Percentiles rank a stretch among this genome's conserved stretches.
phyloP scores from a whole-genome alignment of 2,797 vertebrate species.

The Microchirus variegatus region DNA sequence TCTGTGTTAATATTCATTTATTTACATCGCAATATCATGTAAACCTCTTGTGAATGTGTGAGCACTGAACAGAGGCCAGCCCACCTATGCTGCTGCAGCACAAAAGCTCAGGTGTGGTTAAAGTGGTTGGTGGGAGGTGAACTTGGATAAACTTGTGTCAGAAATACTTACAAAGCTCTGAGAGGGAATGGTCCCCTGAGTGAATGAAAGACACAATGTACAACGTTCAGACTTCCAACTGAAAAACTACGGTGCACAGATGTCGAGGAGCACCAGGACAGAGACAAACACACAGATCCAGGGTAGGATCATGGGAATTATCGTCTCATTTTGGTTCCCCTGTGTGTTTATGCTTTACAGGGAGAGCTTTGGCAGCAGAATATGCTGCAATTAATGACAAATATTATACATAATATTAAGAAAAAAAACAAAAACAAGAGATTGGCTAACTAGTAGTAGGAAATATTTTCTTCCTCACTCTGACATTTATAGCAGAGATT shows the following conservation, averaged over 20 bases:
- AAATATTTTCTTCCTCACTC: too few relatives aligned
- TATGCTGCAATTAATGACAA: too few relatives aligned
- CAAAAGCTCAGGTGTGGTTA: slow-evolving; percentile 36
- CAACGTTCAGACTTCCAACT: slow-evolving; percentile 29
- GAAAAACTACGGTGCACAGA: neutral
- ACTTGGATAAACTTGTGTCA: slow-evolving; percentile 31
- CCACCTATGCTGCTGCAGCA: slow-evolving; percentile 41
- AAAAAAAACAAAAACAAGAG: neutral
- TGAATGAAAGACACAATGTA: slow-evolving; percentile 68
- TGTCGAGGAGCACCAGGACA: slow-evolving; percentile 13
- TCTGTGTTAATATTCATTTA: slow-evolving; percentile 44
- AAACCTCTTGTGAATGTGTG: slow-evolving; percentile 28
- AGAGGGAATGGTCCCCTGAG: slow-evolving; percentile 80
- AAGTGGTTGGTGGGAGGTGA: slow-evolving; percentile 19
- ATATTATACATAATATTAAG: neutral
- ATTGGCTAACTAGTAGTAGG: neutral
- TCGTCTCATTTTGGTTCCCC: too few relatives aligned
- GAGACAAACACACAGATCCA: slow-evolving; percentile 10
- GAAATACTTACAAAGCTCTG: slow-evolving; percentile 82
- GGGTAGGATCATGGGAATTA: too few relatives aligned
- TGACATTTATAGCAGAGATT: too few relatives aligned
- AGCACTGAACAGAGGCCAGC: slow-evolving; percentile 40
- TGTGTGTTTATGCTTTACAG: too few relatives aligned
- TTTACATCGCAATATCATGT: slow-evolving; percentile 13
- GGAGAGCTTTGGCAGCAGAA: too few relatives aligned